Evolutionary conservation across 2,113 vertebrate genomes (phyloP).

Genomic region (Eidolon helvum): DNA sequence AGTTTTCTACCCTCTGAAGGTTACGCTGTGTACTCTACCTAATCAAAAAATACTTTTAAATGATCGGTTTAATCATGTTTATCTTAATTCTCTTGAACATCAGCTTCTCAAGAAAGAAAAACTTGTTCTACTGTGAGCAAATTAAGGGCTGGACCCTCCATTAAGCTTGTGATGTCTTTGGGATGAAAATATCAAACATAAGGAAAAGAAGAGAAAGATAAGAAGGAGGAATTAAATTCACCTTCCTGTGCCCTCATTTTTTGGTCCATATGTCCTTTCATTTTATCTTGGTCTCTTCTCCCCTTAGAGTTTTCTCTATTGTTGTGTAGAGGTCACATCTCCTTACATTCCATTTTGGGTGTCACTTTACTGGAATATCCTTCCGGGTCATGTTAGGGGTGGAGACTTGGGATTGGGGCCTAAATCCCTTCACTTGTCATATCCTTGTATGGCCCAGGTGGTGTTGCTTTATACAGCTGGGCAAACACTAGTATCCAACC

Average conservation of each 20-base stretch:
- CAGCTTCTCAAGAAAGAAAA: not conserved
- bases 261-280: not conserved
- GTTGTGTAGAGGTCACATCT: not conserved
- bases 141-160: not conserved
- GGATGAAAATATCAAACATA: not conserved
- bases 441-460: not conserved
- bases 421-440: too few species aligned
- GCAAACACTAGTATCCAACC: too few species aligned
- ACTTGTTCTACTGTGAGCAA: not conserved
- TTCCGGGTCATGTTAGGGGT: not conserved
- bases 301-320: not conserved
- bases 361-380: not conserved
- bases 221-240: not conserved
- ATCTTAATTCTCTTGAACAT: not conserved
- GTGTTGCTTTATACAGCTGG: not conserved
- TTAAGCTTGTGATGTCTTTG: not conserved
- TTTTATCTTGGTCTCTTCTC: not conserved
- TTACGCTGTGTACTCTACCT: not conserved
- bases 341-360: accelerated
- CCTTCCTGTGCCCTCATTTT: not conserved
- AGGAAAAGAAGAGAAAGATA: not conserved
- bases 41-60: not conserved
- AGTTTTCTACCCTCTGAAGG: not conserved
- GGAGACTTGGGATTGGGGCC: not conserved
- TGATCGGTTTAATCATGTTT: not conserved